These are phyloP conservation scores for Platycercus adscitus DNA, from an alignment of 2,113 vertebrate genomes.

Conservation along the genomic window DNA sequence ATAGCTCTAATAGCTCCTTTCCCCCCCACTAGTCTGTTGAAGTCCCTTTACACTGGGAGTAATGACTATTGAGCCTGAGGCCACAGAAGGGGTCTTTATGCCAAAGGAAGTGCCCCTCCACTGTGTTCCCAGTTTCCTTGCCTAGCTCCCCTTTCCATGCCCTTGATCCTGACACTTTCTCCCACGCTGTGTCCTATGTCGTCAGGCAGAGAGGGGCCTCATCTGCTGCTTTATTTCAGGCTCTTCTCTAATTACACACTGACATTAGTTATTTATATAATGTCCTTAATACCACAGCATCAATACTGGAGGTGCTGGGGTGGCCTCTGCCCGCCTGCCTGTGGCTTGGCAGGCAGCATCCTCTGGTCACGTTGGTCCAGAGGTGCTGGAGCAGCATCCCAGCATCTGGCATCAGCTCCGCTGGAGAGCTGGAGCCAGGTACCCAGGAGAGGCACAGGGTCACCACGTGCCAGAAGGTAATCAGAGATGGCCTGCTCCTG, in stretches of 20 bases:
- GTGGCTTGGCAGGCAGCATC: neutral
- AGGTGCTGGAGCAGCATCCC: neutral
- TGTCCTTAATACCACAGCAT: neutral
- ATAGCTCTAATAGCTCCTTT: neutral
- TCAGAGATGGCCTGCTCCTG: fast-evolving
- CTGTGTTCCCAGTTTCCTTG: neutral
- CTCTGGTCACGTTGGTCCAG: fast-evolving
- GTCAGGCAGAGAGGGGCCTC: neutral
- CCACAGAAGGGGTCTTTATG: neutral
- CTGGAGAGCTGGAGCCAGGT: neutral
- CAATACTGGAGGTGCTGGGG: neutral
- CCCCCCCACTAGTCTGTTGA: no score
- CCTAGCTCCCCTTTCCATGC: neutral
- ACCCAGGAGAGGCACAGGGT: neutral
- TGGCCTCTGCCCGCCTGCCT: neutral
- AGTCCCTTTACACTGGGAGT: neutral
- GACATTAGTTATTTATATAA: conserved; percentile 46
- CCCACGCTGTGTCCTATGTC: neutral
- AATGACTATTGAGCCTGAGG: neutral
- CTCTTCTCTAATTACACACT: conserved; percentile 30
- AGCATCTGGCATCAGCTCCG: neutral
- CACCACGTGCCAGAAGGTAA: neutral
- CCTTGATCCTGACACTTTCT: neutral
- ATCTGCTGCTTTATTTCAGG: conserved; percentile 19
- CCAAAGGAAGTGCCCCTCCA: neutral